Evolutionary conservation across 2,888 invertebrate genomes (phyloP), one percentile per base, ranked within the genome.

Genomic region (Agrypnus murinus): DNA sequence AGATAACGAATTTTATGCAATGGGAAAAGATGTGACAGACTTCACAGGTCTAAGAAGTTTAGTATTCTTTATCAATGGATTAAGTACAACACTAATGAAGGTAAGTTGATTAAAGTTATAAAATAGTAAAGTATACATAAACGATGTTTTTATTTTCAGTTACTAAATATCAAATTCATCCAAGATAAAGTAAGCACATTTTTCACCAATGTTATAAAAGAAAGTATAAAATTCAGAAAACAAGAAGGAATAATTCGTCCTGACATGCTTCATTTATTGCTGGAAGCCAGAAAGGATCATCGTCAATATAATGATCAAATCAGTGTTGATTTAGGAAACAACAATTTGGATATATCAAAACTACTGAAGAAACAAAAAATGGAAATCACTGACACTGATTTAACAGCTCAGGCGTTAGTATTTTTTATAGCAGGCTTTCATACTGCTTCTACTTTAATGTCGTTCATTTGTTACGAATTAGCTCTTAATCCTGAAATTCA

Each of bases 401-500:
- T 90, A 5, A 86, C 88, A 0, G 88, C 89, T 0, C 89, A 90
- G 79, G 86, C 86, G n/a, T 71, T 87, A 1, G 71, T 87, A 1
- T 87, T 87, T 81, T 87, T 87, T 79, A 78, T 87, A 1, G 87
- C 86, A 15, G 87, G 87, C 0, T 87, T 86, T 73, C 87, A 87
- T 43, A 85, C 86, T 0, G 84, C 85, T 0, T 85, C 87, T 0
- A 83, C 85, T 68, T 74, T 85, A 3, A 82, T 87, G 75, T 84
- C 84, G 0, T 89, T 89, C 70, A 77, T 87, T 0, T 80, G 88
- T 0, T 86, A 89, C 48, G 90, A 90, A 78, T 77, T 91, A 15
- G 89, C 90, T 36, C 58, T 88, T 2, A 87, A 91, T 81, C 87
- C 88, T 12, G 89, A 91, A 0, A 81, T 89, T 0, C 91, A 91